Percentiles rank a stretch among this genome's conserved stretches.
Evolutionary conservation across 2,888 invertebrate species (phyloP).

Genomic region (Athalia rosae): DNA sequence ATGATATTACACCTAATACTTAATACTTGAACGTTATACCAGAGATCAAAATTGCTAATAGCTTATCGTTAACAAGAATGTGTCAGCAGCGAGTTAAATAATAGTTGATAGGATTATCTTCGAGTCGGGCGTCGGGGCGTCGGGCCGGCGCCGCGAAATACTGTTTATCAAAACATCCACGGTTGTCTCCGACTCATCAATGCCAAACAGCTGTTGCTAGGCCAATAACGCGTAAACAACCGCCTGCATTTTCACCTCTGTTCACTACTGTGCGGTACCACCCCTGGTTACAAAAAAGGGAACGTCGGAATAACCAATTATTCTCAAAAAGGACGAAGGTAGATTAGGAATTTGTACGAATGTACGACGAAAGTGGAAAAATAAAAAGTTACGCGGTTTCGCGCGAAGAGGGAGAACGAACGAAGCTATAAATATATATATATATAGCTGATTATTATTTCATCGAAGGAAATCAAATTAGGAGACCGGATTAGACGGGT

Average conservation of each 20-base stretch:
- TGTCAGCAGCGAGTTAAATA: conserved; percentile 35
- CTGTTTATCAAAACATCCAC: conserved; percentile 47
- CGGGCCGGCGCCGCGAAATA: conserved; percentile 45
- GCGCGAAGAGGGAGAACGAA: too few relatives aligned
- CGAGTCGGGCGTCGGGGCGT: conserved; percentile 35
- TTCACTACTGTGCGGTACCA: background rate
- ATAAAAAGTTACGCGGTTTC: too few relatives aligned
- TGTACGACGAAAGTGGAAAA: too few relatives aligned
- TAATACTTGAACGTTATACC: background rate
- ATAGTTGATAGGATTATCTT: conserved; percentile 44
- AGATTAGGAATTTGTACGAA: too few relatives aligned
- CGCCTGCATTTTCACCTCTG: conserved; percentile 24
- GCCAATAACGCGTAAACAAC: conserved; percentile 56
- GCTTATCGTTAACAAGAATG: conserved; percentile 41
- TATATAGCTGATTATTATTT: too few relatives aligned
- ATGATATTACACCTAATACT: background rate
- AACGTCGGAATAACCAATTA: too few relatives aligned
- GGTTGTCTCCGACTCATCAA: conserved; percentile 52
- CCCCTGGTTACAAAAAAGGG: conserved; percentile 16
- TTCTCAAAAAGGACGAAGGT: too few relatives aligned
- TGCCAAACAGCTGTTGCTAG: conserved; percentile 68
- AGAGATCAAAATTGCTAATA: conserved; percentile 28
- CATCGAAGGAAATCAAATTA: background rate
- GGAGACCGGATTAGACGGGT: background rate
- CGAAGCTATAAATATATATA: too few relatives aligned